Evolutionary conservation across 2,113 vertebrate species (phyloP).

Genomic region (Ceyx cyanopectus): DNA sequence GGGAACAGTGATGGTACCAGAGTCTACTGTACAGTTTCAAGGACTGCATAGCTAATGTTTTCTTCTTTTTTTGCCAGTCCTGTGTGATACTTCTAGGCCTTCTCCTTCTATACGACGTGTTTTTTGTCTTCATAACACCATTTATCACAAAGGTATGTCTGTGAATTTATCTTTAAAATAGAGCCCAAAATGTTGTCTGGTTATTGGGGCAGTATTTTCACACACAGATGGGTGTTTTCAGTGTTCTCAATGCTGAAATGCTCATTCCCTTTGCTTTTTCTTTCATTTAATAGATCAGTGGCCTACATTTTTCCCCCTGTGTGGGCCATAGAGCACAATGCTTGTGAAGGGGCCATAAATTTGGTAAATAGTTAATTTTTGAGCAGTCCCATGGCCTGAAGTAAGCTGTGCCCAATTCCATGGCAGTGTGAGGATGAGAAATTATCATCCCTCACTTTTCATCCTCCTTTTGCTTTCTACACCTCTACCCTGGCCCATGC

Average conservation of each 20-base stretch:
- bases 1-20: background rate
- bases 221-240: background rate
- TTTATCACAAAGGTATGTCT: conserved; percentile 91
- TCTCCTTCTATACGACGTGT: conserved; percentile 94
- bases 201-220: background rate
- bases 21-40: background rate
- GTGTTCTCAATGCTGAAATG: background rate
- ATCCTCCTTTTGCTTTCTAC: background rate
- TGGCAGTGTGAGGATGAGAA: background rate
- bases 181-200: background rate
- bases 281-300: background rate
- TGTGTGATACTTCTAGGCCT: conserved; percentile 94
- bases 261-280: background rate
- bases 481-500: accelerated
- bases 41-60: background rate
- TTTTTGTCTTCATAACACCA: conserved; percentile 99
- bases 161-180: background rate
- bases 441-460: background rate
- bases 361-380: background rate
- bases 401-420: background rate
- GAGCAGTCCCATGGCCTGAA: background rate
- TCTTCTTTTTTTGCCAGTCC: conserved; percentile 77
- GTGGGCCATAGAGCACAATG: background rate
- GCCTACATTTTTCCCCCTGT: background rate
- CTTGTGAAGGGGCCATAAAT: background rate